These are phyloP conservation scores for Punctoribates punctum DNA, from an alignment of 2,888 invertebrate genomes.

Conservation along the genomic window DNA sequence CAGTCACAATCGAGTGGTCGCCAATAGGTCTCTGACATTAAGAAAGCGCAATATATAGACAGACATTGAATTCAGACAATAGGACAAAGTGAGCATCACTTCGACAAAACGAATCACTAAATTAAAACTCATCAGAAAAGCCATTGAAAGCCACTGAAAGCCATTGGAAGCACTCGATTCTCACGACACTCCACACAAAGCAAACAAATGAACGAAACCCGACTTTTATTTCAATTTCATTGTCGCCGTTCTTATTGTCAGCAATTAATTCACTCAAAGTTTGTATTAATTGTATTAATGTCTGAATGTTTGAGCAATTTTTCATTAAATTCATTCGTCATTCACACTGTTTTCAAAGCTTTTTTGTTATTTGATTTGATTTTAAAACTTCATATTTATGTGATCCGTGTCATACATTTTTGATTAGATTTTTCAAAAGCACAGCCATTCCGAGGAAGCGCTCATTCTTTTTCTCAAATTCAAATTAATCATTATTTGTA, in stretches of 20 bases:
- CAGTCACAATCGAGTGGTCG: conserved; percentile 4
- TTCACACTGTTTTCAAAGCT: neutral
- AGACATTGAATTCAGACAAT: conserved; percentile 23
- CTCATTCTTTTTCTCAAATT: neutral
- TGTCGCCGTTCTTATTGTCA: neutral
- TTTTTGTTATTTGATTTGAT: neutral
- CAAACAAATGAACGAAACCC: neutral
- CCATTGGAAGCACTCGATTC: neutral
- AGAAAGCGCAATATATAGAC: conserved; percentile 22
- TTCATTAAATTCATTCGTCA: neutral
- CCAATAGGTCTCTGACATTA: neutral
- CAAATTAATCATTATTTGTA: conserved; percentile 19
- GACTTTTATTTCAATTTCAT: neutral
- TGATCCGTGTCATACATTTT: conserved; percentile 24
- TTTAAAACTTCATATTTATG: neutral
- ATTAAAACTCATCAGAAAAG: conserved; percentile 21
- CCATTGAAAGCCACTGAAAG: neutral
- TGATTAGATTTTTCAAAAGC: conserved; percentile 25
- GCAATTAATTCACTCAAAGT: neutral
- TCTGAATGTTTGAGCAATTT: conserved; percentile 9
- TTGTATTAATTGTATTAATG: conserved; percentile 1
- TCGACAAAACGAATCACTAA: conserved; percentile 30
- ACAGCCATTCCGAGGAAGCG: conserved; percentile 6
- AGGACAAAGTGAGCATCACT: conserved; percentile 31
- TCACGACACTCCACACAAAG: neutral